phyloP scores from a whole-genome alignment of 2,113 vertebrate species.

The Brachypodius melanocephalos region DNA sequence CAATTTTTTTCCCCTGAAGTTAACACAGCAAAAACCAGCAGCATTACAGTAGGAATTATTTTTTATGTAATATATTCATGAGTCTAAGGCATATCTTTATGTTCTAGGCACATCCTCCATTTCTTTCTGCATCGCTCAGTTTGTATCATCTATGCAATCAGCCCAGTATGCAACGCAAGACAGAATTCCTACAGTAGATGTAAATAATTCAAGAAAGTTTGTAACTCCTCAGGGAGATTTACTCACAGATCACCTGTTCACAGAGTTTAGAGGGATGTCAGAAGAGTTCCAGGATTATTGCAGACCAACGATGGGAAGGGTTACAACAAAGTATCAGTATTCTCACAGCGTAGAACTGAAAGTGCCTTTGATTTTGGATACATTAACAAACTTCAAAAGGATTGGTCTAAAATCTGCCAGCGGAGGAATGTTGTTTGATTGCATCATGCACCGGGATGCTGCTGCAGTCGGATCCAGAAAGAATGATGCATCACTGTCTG shows the following conservation, averaged over 20 bases:
- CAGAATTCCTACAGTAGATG: not conserved
- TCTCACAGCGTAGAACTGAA: not conserved
- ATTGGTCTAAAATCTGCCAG: constrained; percentile 4
- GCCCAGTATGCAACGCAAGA: not conserved
- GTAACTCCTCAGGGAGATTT: constrained; percentile 24
- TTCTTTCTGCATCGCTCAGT: not conserved
- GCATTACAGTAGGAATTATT: not conserved
- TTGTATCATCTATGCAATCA: not conserved
- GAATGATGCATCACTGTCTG: constrained; percentile 37
- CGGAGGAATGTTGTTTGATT: constrained; percentile 20
- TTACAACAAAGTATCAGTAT: not conserved
- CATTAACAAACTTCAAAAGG: constrained; percentile 21
- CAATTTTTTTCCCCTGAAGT: not conserved
- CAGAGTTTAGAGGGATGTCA: constrained; percentile 15
- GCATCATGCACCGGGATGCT: constrained; percentile 29
- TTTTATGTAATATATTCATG: not conserved
- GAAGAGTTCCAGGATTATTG: constrained; percentile 1
- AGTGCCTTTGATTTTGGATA: constrained; percentile 11
- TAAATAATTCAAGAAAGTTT: constrained; percentile 61
- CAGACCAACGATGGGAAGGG: not conserved
- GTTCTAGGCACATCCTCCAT: not conserved
- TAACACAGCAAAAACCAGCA: not conserved
- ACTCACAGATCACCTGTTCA: constrained; percentile 55
- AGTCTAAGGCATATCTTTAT: not conserved
- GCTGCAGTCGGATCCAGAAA: constrained; percentile 36